Percentiles rank a stretch among this genome's conserved stretches.
Conservation (phyloP, 2,888 invertebrate genomes). For the Polietes domitor region DNA sequence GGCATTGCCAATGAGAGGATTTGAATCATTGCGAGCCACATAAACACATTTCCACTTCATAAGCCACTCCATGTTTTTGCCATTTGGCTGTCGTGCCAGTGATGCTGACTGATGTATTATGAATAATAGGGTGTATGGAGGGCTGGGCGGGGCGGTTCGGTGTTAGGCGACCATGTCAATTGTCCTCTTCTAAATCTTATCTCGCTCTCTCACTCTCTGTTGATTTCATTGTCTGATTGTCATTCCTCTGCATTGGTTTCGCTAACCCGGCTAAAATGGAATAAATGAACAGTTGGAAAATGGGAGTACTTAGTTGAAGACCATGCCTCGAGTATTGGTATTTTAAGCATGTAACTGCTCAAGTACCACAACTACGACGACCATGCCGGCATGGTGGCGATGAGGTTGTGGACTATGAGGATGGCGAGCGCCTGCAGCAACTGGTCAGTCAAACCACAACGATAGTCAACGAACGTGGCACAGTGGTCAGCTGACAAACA, state of each 20-base stretch:
- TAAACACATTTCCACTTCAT: conserved; percentile 3
- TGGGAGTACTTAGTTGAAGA: neutral
- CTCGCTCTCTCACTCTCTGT: conserved; percentile 1
- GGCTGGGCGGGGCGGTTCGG: too few relatives aligned
- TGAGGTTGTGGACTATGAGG: neutral
- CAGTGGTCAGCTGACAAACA: neutral
- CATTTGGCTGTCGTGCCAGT: neutral
- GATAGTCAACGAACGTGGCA: neutral
- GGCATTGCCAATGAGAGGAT: neutral
- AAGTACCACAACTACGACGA: neutral
- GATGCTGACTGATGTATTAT: neutral
- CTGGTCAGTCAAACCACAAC: neutral
- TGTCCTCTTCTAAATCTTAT: neutral
- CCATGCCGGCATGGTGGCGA: neutral
- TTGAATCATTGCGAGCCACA: conserved; percentile 1
- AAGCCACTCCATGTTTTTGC: conserved; percentile 17
- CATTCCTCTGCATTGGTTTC: neutral
- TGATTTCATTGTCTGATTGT: conserved; percentile 20
- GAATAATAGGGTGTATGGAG: too few relatives aligned
- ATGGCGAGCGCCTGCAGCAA: neutral
- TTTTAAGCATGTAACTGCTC: neutral
- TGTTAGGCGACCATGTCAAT: too few relatives aligned
- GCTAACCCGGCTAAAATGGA: neutral
- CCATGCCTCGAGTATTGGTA: conserved; percentile 3
- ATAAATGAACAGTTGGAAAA: conserved; percentile 3